Conservation (phyloP, 92 coral and sea anemone genomes). For the Bergia sp. region DNA sequence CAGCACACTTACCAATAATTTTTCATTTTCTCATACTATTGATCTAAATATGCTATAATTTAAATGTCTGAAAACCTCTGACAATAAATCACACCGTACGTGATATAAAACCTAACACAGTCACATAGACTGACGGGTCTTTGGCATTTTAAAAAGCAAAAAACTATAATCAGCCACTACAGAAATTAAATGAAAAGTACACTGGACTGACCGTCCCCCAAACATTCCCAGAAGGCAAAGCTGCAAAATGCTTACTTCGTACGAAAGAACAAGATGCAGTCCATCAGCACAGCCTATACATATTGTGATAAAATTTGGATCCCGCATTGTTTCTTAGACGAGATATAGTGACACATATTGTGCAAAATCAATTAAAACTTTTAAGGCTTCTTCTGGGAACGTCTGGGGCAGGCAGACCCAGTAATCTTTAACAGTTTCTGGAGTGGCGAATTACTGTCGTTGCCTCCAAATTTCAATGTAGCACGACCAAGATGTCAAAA, state of each 20-base stretch:
- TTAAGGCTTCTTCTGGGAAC: not conserved
- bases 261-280: not conserved
- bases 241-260: not conserved
- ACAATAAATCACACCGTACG: not conserved
- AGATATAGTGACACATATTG: not conserved
- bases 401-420: not conserved
- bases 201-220: not conserved
- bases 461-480: not conserved
- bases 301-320: not conserved
- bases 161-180: not conserved
- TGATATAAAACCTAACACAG: not conserved
- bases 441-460: not conserved
- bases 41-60: conserved; percentile 11
- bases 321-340: not conserved
- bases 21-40: not conserved
- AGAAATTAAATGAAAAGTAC: not conserved
- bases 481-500: not conserved
- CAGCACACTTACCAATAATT: not conserved
- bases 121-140: not conserved
- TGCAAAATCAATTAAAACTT: not conserved
- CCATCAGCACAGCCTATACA: not conserved
- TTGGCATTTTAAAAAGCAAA: not conserved
- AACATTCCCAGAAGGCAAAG: not conserved
- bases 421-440: not conserved
- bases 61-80: conserved; percentile 17